Base-by-base conservation (phyloP, 2,113 vertebrate genomes). In the Hippocampus guttulatus region DNA sequence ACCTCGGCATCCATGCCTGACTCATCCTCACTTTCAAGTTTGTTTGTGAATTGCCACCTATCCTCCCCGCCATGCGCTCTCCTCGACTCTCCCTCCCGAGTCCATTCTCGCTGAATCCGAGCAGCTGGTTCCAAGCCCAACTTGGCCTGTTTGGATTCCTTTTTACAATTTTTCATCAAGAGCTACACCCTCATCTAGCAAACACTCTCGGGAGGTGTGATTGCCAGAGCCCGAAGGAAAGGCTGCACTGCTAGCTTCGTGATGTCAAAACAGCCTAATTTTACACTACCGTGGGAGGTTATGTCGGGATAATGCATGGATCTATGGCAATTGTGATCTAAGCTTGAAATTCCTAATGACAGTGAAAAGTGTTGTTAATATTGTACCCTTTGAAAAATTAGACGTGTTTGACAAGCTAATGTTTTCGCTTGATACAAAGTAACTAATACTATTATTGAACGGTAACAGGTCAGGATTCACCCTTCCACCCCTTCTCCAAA, bases 71-170 rank as follows among this genome's bases (percentile, higher is more conserved):
- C 40, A 4, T 64, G 62, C 11, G 9, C 27, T 40, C 8, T 40
- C 20, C 30, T 63, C 18, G 15, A 23, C 62, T 43, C 5, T n/a
- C 21, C 21, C 21, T 64, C 62, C 62, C 33, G 38, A 64, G 62
- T 64, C 62, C 20, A 23, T 64, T 43, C 62, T 43, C 38, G 21
- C 21, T 41, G 62, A 64, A 41, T 20, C 38, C 15, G 62, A 64
- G 40, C 62, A n/a, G 62, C 62, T 43, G 62, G 21, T 43, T 64
- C 5, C 38, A 41, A 64, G 62, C 20, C 21, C 62, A 43, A 41
- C 62, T 23, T 64, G 40, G 38, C 62, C 62, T 64, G 62, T 64
- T 64, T 64, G 38, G 62, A 43, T 43, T 64, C 62, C 62, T 64
- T 43, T 43, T 43, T 21, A 43, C 62, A n/a, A 14, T 64, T 64